Conservation (phyloP, 2,797 vertebrate genomes). For the Melanotaenia nigrans region DNA sequence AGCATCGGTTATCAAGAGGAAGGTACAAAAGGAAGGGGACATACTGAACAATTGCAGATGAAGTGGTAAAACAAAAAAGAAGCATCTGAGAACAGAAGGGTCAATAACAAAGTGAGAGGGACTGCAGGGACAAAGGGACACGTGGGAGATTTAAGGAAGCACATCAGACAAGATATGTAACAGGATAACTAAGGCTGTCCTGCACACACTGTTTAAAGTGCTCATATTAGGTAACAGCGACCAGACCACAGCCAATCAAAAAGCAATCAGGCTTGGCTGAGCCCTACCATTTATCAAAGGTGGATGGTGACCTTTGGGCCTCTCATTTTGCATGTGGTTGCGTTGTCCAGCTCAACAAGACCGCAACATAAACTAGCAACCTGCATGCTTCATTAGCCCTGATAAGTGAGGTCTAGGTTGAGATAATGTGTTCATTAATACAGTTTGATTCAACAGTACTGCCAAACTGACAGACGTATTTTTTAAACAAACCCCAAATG, state of each 20-base stretch:
- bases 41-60: neutral
- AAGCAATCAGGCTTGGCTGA: constrained; percentile 40
- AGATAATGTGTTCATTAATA: constrained; percentile 3
- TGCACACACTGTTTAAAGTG: constrained; percentile 28
- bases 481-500: neutral
- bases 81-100: constrained; percentile 17
- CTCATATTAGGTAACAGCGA: constrained; percentile 42
- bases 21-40: neutral
- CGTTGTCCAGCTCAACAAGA: constrained; percentile 12
- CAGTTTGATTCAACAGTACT: neutral
- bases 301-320: constrained; percentile 48
- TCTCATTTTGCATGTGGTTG: constrained; percentile 28
- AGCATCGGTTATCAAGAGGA: constrained; percentile 45
- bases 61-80: neutral
- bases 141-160: constrained; percentile 18
- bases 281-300: constrained; percentile 37
- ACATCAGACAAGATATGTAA: constrained; percentile 33
- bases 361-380: constrained; percentile 15
- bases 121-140: constrained; percentile 7
- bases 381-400: constrained; percentile 14
- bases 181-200: constrained; percentile 31
- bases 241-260: constrained; percentile 54
- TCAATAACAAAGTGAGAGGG: constrained; percentile 2
- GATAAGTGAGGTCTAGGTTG: constrained; percentile 13
- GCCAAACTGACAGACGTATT: neutral